phyloP scores from a whole-genome alignment of 2,113 vertebrate species.

The Junco hyemalis region DNA sequence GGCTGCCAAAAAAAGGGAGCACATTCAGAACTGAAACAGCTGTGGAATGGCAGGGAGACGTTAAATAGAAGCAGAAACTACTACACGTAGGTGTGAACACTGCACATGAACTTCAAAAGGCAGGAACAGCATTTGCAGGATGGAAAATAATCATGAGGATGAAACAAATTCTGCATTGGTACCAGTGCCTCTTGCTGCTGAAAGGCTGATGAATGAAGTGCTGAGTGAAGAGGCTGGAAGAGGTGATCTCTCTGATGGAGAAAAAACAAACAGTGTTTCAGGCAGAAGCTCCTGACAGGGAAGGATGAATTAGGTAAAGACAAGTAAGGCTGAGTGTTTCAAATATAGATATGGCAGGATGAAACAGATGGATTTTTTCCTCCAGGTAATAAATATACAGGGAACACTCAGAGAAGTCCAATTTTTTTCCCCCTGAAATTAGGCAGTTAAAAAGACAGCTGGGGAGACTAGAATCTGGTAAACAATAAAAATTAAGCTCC shows the following conservation, averaged over 20 bases:
- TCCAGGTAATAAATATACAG: constrained; percentile 11
- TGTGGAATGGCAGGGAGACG: background rate
- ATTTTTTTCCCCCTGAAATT: background rate
- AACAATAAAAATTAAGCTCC: background rate
- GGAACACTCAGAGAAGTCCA: background rate
- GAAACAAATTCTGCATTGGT: background rate
- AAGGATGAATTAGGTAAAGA: constrained; percentile 18
- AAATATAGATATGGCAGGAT: constrained; percentile 36
- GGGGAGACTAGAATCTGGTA: background rate
- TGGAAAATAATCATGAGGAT: background rate
- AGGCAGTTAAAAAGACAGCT: background rate
- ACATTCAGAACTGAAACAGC: background rate
- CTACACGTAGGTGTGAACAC: background rate
- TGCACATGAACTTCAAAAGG: background rate
- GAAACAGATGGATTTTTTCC: constrained; percentile 46
- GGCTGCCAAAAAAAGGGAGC: background rate
- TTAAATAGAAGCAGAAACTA: background rate
- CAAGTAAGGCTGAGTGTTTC: constrained; percentile 36
- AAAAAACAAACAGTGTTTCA: background rate
- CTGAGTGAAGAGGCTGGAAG: constrained; percentile 16
- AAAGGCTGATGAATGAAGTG: constrained; percentile 49
- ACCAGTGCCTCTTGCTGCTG: background rate
- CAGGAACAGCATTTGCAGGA: background rate
- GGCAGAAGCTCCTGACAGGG: constrained; percentile 24
- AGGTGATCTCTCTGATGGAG: background rate